Evolutionary conservation across 1,140 invertebrate species (phyloP), one percentile per base, ranked within the genome.

Genomic region (Drosophila trapezifrons): DNA sequence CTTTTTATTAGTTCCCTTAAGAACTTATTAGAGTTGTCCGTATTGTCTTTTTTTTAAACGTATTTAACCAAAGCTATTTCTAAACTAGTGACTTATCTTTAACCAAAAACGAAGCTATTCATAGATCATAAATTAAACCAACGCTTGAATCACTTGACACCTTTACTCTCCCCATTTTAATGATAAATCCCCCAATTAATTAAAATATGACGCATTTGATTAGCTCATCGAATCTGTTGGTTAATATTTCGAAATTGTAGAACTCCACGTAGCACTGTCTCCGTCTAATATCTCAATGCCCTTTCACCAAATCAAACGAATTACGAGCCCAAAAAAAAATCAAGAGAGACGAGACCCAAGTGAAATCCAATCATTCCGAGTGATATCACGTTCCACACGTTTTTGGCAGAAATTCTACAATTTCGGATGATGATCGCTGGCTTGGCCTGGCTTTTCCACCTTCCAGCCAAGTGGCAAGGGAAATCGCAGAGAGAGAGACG

Each of bases 371-470:
- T 27, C 27, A 56, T 49, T 43, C 5, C 51, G 35, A 45, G 54
- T 56, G 40, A 51, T 57, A 75, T 75, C 72, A 76, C 72, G 72
- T 75, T 75, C 51, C 71, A 32, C 72, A 76, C 71, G 72, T 65
- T 57, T 74, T 65, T 67, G 62, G 20, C 65, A 67, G 69, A 71
- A 58, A 71, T 72, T 72, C 69, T 72, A 72, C 37, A 40, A 43
- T 67, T 67, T 69, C 37, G 46, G 37, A n/a, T 45, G 25, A 58
- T 57, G 38, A 57, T 57, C 55, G 55, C 18, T 62, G 32, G 32
- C 20, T 46, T 70, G 38, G 54, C 43, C 29, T 51, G 38, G 25
- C 60, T 63, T 63, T 37, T 55, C 37, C 54, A 22, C 15, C 55
- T 43, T 43, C 42, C 42, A 43, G 42, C 55, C 52, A 55, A 40